Evolutionary conservation across 2,113 vertebrate species (phyloP).

Genomic region (Plecturocebus donacophilus): DNA sequence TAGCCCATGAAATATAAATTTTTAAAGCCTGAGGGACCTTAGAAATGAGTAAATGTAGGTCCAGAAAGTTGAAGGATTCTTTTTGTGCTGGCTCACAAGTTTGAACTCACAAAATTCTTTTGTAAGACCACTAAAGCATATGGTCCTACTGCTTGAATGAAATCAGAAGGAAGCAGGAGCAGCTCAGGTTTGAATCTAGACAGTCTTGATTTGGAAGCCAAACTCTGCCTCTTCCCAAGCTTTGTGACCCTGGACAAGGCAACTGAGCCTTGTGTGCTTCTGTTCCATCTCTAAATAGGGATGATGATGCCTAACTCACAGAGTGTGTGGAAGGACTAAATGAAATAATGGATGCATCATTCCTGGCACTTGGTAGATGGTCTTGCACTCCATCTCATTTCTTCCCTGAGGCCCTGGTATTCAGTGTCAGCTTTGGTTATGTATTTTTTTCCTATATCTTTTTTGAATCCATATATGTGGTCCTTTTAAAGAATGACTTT

Average conservation of each 20-base stretch:
- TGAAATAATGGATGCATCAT: neutral
- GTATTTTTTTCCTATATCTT: neutral
- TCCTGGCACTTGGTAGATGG: neutral
- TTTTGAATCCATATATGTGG: neutral
- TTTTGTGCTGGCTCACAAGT: neutral
- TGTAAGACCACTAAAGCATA: neutral
- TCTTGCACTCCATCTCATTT: neutral
- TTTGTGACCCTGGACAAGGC: too few species aligned
- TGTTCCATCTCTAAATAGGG: neutral
- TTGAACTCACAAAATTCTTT: neutral
- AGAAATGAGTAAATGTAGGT: neutral
- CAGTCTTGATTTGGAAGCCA: neutral
- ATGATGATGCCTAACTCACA: neutral
- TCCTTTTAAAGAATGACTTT: neutral
- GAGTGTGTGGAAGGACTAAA: neutral
- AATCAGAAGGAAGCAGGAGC: neutral
- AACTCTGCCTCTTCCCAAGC: neutral
- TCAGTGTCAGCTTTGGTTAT: neutral
- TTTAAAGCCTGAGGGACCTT: neutral
- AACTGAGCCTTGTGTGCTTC: neutral
- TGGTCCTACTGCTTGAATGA: too few species aligned
- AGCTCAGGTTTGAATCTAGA: neutral
- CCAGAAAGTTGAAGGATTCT: neutral
- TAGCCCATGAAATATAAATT: rapidly evolving
- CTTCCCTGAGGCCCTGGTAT: neutral